Base-by-base conservation (phyloP, 2,888 invertebrate genomes). In the Spodoptera littoralis region DNA sequence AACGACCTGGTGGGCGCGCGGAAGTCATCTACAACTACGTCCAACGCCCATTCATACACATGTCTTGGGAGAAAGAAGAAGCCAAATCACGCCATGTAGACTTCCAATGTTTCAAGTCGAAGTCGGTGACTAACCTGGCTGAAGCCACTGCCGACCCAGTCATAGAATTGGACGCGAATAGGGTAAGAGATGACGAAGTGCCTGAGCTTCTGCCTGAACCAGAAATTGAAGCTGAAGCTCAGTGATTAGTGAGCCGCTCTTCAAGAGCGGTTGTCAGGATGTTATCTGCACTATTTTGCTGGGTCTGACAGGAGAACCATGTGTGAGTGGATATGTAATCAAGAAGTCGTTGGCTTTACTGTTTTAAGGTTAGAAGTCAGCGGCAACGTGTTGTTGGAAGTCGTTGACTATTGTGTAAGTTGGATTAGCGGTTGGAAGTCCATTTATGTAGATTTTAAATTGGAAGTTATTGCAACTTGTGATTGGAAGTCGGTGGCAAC, bases 51-150 rank as follows among this genome's bases (percentile, higher is more conserved):
- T 99, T 99, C 91, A 98, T 99, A 58, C 99, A 99, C 87, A 98
- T 99, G 98, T 99, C 99, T 0, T 99, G 99, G 99, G 99, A 99
- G 89, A 99, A 99, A 84, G 99, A 99, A 86, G 99, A 99, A 85
- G 99, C 99, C 0, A 99, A 99, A 87, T 99, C 98, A 85, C 96
- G 99, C 0, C 99, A 99, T 88, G 99, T 99, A 0, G 99, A 99
- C 91, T 99, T 99, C 86, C 98, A 99, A 94, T 99, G 99, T 88
- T 99, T 99, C 60, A 99, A 99, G 91, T 99, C 98, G 3, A 99
- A 99, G 88, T 99, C 99, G 0, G 99, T 99, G 36, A 99, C 99
- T 11, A 99, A 99, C 92, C 94, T 99, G 70, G 98, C 99, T 0
- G 99, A 99, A 83, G 99, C 98, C 0, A 98, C 98, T 0, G 98